A percentile compares a stretch with the other conserved stretches of the same genome.
Conservation (phyloP, 1,140 invertebrate species). For the Ostrea denselamellosa region DNA sequence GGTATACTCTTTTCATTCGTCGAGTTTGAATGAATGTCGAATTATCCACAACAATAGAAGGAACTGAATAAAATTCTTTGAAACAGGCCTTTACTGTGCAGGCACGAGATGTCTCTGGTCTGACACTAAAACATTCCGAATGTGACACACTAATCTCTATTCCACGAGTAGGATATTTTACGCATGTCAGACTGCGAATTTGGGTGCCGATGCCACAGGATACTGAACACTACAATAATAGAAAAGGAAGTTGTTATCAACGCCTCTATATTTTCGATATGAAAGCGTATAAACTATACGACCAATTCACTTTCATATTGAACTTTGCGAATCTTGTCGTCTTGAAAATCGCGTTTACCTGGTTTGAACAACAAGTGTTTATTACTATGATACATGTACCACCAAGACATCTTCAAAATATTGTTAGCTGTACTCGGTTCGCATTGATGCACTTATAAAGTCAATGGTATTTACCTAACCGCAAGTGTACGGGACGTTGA, state of each 20-base stretch:
- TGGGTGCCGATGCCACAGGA: conserved; percentile 85
- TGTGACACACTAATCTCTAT: conserved; percentile 59
- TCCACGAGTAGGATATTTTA: conserved; percentile 81
- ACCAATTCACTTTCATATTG: no score
- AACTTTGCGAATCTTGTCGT: no score
- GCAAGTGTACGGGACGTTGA: no score
- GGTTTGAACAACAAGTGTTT: no score
- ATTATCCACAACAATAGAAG: conserved; percentile 65
- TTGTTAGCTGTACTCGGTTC: no score
- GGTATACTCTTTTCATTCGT: conserved; percentile 56
- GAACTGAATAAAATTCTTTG: conserved; percentile 46
- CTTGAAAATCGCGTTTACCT: no score
- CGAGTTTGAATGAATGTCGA: conserved; percentile 66
- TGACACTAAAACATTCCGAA: conserved; percentile 56
- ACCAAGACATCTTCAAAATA: no score
- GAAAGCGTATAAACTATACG: no score
- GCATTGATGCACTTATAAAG: no score
- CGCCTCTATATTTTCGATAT: no score
- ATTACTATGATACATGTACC: no score
- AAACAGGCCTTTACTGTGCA: conserved; percentile 59
- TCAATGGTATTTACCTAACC: no score
- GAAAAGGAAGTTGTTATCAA: not conserved
- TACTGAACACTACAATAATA: conserved; percentile 82
- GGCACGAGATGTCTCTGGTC: conserved; percentile 53
- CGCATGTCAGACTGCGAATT: conserved; percentile 87